Evolutionary conservation across 2,113 vertebrate genomes (phyloP), one percentile per base, ranked within the genome.

Genomic region (Mungos mungo): DNA sequence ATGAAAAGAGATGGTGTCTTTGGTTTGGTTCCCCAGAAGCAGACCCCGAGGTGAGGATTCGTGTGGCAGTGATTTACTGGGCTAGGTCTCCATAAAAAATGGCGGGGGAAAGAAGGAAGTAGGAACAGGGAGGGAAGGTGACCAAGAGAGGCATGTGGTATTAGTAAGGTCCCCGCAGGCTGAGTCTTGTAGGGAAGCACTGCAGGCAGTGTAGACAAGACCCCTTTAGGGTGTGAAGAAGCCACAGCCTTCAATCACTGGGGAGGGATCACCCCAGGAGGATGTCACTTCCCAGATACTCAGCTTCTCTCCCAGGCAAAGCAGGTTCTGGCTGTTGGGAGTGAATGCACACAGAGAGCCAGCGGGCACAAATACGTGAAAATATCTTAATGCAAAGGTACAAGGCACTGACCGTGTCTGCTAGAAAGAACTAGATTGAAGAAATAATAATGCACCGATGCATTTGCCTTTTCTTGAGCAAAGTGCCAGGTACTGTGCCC

Each of bases 361-460:
- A 31, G 13, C 10, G n/a, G 25, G 81, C 19, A 7, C 29, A 41
- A 31, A 57, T 31, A 7, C 0, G 72, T 0, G 23, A 57, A 47
- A 47, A 33, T 12, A 47, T 21, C 38, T 33, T 38, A 9, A 10
- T 50, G 60, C 13, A 35, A 3, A 7, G n/a, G 29, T 29, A 1
- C 1, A 0, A 27, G 63, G 7, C n/a, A 5, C 3, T 38, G 29
- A 31, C 33, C 1, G 13, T 0, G 10, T 11, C 82, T 35, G 41
- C 54, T 33, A 41, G 50, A 50, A 77, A 63, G 19, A 41, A 72
- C 33, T 29, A 41, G 41, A 66, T 0, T 15, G 57, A 66, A 68
- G 38, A 66, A 33, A 11, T 19, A 41, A 2, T 25, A 21, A 57
- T 10, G 18, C 19, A 23, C 15, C 33, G 66, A 35, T 0, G 5